Conservation (phyloP, 2,888 invertebrate species). For the Agonopterix heracliana region DNA sequence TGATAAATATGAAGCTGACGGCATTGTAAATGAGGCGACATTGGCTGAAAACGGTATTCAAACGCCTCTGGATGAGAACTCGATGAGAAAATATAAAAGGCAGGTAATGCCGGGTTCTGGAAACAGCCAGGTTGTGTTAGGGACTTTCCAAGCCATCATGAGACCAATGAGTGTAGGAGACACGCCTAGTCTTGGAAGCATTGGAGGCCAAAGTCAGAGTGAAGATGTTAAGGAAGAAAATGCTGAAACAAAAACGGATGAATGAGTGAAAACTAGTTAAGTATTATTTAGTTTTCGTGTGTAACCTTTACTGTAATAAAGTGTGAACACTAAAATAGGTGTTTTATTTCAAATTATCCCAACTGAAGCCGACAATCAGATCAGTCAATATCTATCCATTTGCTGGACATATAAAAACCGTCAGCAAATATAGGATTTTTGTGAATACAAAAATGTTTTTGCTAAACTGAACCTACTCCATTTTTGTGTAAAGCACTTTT, state of each 20-base stretch:
- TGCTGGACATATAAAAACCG: too few species aligned
- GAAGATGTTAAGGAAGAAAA: background rate
- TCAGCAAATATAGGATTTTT: too few species aligned
- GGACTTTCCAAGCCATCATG: conserved; percentile 42
- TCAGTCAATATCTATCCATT: too few species aligned
- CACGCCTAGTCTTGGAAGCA: conserved; percentile 9
- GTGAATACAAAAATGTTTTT: too few species aligned
- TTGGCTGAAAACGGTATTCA: background rate
- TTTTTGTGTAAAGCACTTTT: too few species aligned
- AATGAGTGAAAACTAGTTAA: too few species aligned
- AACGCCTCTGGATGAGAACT: background rate
- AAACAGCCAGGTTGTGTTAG: conserved; percentile 28
- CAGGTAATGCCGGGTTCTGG: conserved; percentile 6
- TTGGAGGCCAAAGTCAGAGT: background rate
- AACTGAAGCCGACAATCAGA: too few species aligned
- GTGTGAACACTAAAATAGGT: too few species aligned
- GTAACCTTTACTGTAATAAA: too few species aligned
- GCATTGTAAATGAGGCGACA: conserved; percentile 3
- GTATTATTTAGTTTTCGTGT: too few species aligned
- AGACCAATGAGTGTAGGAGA: conserved; percentile 29
- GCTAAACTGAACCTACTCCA: too few species aligned
- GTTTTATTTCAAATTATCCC: too few species aligned
- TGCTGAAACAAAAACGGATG: background rate
- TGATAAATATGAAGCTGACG: background rate
- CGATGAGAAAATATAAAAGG: background rate